phyloP scores from a whole-genome alignment of 1,140 invertebrate genomes.

The Popillia japonica region DNA sequence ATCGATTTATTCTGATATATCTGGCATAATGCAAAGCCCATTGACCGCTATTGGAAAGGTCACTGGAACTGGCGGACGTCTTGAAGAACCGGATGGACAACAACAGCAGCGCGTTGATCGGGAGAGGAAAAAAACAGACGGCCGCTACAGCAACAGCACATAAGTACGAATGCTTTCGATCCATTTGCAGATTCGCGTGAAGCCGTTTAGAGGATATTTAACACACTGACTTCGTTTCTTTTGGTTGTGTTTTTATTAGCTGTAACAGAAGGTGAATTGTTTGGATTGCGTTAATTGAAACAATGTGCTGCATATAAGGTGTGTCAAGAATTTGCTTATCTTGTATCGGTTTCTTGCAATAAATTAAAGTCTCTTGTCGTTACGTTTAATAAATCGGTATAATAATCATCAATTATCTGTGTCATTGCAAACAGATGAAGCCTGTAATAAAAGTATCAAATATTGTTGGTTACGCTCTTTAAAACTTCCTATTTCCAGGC shows the following conservation, averaged over 20 bases:
- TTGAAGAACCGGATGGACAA: slow-evolving; percentile 28
- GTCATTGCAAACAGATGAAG: too few species aligned
- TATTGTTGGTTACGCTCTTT: too few species aligned
- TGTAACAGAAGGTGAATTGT: background rate
- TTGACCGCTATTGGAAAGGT: slow-evolving; percentile 29
- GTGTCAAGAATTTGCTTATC: background rate
- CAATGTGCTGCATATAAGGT: background rate
- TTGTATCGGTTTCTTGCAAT: too few species aligned
- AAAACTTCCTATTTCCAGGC: too few species aligned
- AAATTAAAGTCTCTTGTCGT: too few species aligned
- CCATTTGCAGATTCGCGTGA: slow-evolving; percentile 25
- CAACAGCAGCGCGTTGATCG: slow-evolving; percentile 1
- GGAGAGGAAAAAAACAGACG: background rate
- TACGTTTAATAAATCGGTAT: too few species aligned
- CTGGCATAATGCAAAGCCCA: slow-evolving; percentile 10
- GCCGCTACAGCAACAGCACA: background rate
- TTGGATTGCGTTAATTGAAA: background rate
- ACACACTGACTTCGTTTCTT: slow-evolving; percentile 25
- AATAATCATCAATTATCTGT: too few species aligned
- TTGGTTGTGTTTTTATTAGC: background rate
- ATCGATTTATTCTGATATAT: background rate
- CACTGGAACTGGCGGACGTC: slow-evolving; percentile 29
- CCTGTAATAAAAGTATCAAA: too few species aligned
- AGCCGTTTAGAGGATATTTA: slow-evolving; percentile 8
- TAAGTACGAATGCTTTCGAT: slow-evolving; percentile 16